These are phyloP conservation scores for Ceryle rudis DNA, from an alignment of 2,797 vertebrate genomes.

Conservation along the genomic window DNA sequence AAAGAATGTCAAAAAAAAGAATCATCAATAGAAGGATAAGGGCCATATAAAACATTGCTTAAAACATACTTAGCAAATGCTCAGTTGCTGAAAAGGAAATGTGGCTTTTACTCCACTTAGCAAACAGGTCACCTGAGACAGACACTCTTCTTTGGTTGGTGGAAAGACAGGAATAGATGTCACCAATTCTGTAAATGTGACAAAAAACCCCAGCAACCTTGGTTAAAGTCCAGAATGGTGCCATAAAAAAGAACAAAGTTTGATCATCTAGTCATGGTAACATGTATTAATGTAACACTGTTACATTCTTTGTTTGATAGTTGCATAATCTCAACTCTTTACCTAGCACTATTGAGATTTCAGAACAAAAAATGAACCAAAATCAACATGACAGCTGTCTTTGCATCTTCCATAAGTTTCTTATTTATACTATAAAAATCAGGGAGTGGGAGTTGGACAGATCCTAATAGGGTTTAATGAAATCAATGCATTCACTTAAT, in stretches of 20 bases:
- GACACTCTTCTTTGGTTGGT: not conserved
- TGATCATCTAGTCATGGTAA: not conserved
- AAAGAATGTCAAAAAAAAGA: not conserved
- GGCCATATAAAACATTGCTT: accelerated
- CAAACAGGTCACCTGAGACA: not conserved
- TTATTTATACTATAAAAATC: not conserved
- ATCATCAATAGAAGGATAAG: not conserved
- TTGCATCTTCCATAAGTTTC: not conserved
- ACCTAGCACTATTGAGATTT: not conserved
- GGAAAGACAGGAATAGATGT: not conserved
- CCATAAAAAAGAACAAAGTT: not conserved
- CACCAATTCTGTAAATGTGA: not conserved
- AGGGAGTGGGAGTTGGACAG: not conserved
- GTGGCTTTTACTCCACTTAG: not conserved
- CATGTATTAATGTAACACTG: not conserved
- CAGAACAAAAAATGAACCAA: not conserved
- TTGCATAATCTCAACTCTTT: not conserved
- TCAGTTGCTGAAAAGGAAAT: not conserved
- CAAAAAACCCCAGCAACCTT: not conserved
- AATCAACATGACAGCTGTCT: not conserved
- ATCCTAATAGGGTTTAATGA: not conserved
- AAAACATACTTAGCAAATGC: not conserved
- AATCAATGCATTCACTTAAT: not conserved
- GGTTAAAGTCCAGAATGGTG: not conserved
- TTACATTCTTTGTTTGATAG: not conserved